A percentile compares a stretch with the other conserved stretches of the same genome.
phyloP scores from a whole-genome alignment of 1,140 invertebrate genomes.

The Physella acuta region DNA sequence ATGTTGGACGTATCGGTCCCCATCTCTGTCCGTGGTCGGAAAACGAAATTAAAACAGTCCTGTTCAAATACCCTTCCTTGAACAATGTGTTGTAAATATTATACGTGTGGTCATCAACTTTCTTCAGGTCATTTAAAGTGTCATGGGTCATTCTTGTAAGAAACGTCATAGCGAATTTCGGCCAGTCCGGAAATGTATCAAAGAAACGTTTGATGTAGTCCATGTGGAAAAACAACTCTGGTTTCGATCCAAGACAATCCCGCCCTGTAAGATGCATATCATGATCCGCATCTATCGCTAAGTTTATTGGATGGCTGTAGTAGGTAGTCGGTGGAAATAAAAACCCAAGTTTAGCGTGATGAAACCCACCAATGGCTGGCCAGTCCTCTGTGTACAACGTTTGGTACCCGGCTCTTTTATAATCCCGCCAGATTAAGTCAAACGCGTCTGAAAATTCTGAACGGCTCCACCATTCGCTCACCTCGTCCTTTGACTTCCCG shows the following conservation, averaged over 20 bases:
- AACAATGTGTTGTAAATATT: not conserved
- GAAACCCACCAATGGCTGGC: not conserved
- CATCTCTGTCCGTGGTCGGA: constrained; percentile 6
- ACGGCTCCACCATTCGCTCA: not conserved
- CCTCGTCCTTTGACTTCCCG: no score
- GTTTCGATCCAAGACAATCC: not conserved
- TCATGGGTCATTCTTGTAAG: not conserved
- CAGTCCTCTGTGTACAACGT: constrained; percentile 3
- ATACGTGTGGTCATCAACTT: not conserved
- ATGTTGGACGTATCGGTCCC: not conserved
- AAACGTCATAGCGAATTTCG: not conserved
- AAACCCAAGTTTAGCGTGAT: not conserved
- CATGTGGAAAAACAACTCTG: not conserved
- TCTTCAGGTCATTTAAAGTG: not conserved
- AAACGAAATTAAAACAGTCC: not conserved
- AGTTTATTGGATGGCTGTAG: not conserved
- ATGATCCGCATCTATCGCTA: not conserved
- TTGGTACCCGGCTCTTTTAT: not conserved
- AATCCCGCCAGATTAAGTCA: not conserved
- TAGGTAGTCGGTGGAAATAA: not conserved
- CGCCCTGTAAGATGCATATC: not conserved
- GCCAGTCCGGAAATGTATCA: constrained; percentile 4
- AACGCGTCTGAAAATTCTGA: not conserved
- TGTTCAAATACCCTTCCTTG: not conserved
- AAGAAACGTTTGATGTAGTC: constrained; percentile 4